Conservation (phyloP, 2,888 invertebrate genomes). For the Tenthredo notha region DNA sequence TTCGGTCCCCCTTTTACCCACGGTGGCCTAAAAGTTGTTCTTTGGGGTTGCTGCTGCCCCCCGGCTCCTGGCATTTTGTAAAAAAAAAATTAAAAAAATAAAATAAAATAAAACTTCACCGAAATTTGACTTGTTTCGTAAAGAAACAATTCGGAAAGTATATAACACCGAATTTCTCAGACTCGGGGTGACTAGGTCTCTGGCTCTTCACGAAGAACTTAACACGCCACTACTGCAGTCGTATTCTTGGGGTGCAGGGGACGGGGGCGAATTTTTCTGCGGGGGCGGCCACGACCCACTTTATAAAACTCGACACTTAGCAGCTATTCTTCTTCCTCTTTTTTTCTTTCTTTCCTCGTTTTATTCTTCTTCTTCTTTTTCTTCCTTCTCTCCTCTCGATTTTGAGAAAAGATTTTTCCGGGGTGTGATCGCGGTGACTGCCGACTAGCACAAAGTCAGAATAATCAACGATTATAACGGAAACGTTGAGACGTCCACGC, state of each 20-base stretch:
- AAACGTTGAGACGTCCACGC: constrained; percentile 48
- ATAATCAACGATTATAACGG: constrained; percentile 18
- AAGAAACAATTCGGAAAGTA: constrained; percentile 18
- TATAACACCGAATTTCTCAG: not conserved
- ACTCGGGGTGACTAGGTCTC: constrained; percentile 21
- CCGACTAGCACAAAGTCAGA: not conserved
- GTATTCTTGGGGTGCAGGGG: constrained; percentile 58
- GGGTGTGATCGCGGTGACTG: not conserved
- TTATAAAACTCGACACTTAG: constrained; percentile 53
- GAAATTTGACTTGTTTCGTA: not conserved
- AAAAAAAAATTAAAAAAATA: not conserved
- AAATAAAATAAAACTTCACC: not conserved
- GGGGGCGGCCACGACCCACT: constrained; percentile 67
- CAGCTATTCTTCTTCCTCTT: not conserved
- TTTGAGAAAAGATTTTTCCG: not conserved
- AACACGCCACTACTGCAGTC: constrained; percentile 63
- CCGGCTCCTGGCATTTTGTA: constrained; percentile 78
- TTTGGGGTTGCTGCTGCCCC: constrained; percentile 79
- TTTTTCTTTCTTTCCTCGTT: not conserved
- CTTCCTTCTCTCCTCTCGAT: not conserved
- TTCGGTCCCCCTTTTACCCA: constrained; percentile 86
- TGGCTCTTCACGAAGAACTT: constrained; percentile 63
- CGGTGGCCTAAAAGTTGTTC: constrained; percentile 87
- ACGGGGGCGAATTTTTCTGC: constrained; percentile 60
- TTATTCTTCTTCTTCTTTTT: not conserved